These are phyloP conservation scores for Alexandromys fortis DNA, from an alignment of 2,113 vertebrate species.

Conservation along the genomic window DNA sequence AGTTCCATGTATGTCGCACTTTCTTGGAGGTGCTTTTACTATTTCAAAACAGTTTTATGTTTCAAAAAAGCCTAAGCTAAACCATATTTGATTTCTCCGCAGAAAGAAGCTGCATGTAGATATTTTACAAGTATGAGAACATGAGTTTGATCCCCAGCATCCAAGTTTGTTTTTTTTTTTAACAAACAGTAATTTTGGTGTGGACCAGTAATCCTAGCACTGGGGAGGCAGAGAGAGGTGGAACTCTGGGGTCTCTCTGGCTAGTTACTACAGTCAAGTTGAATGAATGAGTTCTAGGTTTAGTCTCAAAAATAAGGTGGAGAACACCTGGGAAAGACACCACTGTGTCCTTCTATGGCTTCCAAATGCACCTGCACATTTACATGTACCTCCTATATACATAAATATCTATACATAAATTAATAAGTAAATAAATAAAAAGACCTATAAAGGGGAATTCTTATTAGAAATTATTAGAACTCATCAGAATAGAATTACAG, in stretches of 20 bases:
- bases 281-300: background rate
- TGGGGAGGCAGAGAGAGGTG: background rate
- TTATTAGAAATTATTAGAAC: background rate
- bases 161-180: background rate
- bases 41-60: background rate
- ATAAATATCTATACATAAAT: background rate
- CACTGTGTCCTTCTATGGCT: background rate
- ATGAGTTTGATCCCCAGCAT: background rate
- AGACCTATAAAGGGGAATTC: background rate
- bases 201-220: background rate
- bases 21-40: background rate
- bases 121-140: background rate
- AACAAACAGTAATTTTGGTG: no score
- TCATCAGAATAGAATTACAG: background rate
- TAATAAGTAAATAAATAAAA: background rate
- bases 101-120: background rate
- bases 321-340: background rate
- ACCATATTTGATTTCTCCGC: background rate
- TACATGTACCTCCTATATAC: background rate
- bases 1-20: background rate
- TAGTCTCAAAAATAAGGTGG: background rate
- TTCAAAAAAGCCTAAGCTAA: background rate
- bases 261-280: background rate
- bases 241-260: background rate
- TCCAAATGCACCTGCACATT: background rate